Evolutionary conservation across 2,113 vertebrate genomes (phyloP), one percentile per base, ranked within the genome.

Genomic region (Xiphorhynchus elegans): DNA sequence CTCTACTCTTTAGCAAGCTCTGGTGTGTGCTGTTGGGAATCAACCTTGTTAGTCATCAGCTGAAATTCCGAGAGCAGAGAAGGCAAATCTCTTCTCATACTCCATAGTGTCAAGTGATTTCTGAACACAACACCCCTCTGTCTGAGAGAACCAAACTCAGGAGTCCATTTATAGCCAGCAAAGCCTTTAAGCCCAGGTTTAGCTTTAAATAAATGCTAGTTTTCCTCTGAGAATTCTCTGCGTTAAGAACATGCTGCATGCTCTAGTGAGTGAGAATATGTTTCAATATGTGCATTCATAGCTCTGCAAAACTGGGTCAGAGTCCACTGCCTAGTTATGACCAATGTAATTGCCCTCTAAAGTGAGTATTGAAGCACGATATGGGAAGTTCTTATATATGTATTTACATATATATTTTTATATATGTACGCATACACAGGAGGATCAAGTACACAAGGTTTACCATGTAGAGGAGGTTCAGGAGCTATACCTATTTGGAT

Each of bases 161-260:
- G 52, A 84, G 92, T 93, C 83, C 68, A 33, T 89, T 90, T 93
- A 53, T 49, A 86, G 80, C 49, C 58, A 90, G 62, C 29, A 94
- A 94, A 87, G 92, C 94, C 93, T 89, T 95, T 96, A 93, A 96
- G 83, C 80, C 58, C 23, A 24, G 80, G 68, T 84, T 94, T 93
- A 90, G 52, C 82, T 94, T 95, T 92, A 93, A 89, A 90, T 74
- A 96, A 96, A 92, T 87, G 49, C 80, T 66, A 44, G 9, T 49
- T 88, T 90, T 87, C 92, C 74, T 90, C n/a, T 81, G 90, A 87
- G 83, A 96, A 78, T 58, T 84, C n/a, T 66, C 53, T 1, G 4
- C 75, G 56, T 75, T 96, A 75, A 92, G 92, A 89, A 78, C 62
- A 62, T 17, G 60, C 40, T 52, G 60, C 68, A 33, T 28, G 62